A percentile compares a stretch with the other conserved stretches of the same genome.
Conservation (phyloP, 2,888 invertebrate genomes). For the Spatulosminthurus flaviceps region DNA sequence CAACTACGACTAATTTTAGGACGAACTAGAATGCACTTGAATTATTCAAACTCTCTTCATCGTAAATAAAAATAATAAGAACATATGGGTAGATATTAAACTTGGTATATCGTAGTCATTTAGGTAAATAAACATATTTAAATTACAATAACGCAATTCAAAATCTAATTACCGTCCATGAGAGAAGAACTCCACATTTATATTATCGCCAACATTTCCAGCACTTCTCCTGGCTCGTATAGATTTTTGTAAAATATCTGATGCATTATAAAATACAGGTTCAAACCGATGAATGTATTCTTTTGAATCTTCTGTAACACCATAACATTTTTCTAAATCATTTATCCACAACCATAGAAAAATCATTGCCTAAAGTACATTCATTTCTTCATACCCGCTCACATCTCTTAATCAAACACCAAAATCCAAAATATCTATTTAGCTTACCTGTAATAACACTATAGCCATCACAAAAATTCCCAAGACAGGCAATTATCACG, state of each 20-base stretch:
- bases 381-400: too few species aligned
- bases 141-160: neutral
- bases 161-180: constrained; percentile 44
- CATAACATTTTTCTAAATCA: neutral
- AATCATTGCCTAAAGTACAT: neutral
- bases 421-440: neutral
- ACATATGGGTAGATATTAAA: too few species aligned
- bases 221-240: constrained; percentile 66
- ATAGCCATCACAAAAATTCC: neutral
- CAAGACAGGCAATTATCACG: neutral
- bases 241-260: constrained; percentile 68
- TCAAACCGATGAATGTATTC: constrained; percentile 74
- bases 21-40: too few species aligned
- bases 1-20: too few species aligned
- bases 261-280: constrained; percentile 77
- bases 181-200: constrained; percentile 49
- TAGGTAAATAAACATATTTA: neutral
- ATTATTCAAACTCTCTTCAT: neutral
- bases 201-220: neutral
- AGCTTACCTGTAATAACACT: neutral
- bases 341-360: too few species aligned
- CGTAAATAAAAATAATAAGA: neutral
- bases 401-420: neutral
- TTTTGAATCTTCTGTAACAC: constrained; percentile 18
- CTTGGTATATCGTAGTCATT: neutral